Evolutionary conservation across 2,113 vertebrate species (phyloP), one percentile per base, ranked within the genome.

Genomic region (Apteryx owenii): DNA sequence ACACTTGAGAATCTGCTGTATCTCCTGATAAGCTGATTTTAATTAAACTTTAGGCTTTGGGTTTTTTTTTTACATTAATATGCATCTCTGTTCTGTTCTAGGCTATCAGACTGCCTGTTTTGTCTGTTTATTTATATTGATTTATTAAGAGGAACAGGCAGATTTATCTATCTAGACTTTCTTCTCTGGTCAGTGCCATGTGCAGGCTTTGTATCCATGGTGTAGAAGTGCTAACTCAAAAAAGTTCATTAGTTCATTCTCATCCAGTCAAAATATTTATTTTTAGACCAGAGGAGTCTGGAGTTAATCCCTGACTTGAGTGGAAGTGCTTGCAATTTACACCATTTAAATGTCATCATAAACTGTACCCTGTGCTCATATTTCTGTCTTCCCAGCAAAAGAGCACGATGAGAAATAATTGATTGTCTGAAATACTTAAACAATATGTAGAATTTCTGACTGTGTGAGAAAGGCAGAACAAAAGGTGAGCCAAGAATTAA

Each of bases 261-360:
- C 60, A 91, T 78, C 86, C 79, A 93, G 78, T 88, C 78, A 96
- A 92, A 94, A 92, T 91, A 82, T 85, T 88, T 93, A 58, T 92
- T 91, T 73, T 77, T 73, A 81, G 85, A 89, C 87, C 71, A 60
- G 71, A 77, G 60, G 64, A 94, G 65, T 66, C 73, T 85, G 87
- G 83, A 92, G 42, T 93, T 93, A 97, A 89, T 70, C 89, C 81
- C 84, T 70, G 73, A 21, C 7, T 76, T 7, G 19, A 10, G 68
- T 46, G 68, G 78, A 93, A 71, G 91, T 92, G 60, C 56, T 94
- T 92, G 87, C 68, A 88, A 80, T 95, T 95, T 93, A 91, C 89
- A 68, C 70, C 19, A 0, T 26, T 90, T 83, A 88, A 96, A 94
- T 88, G 93, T 68, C 84, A 53, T 36, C 56, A 77, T 29, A 46